Percentiles rank a stretch among this genome's conserved stretches.
These are phyloP conservation scores for Xestia xanthographa DNA, from an alignment of 2,888 invertebrate genomes.

Conservation along the genomic window DNA sequence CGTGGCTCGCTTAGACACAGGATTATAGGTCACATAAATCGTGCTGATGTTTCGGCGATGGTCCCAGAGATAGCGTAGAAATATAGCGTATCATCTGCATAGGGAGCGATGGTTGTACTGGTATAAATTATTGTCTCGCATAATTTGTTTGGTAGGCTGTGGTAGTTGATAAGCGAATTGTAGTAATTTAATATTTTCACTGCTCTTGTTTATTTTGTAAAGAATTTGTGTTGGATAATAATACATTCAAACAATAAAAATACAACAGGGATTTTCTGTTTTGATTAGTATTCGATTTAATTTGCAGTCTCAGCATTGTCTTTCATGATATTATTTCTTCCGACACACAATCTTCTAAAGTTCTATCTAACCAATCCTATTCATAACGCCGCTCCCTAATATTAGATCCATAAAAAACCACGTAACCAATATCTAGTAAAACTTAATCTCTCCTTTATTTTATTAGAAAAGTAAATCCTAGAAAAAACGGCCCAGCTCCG, in stretches of 20 bases:
- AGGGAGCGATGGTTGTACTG: constrained; percentile 39
- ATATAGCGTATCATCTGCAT: constrained; percentile 55
- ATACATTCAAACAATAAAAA: neutral
- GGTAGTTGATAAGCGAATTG: constrained; percentile 27
- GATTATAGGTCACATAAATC: constrained; percentile 65
- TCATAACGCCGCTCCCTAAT: constrained; percentile 9
- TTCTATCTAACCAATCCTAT: neutral
- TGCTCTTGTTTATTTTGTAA: neutral
- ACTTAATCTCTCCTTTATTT: constrained; percentile 46
- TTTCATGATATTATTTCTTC: neutral
- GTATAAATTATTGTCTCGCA: constrained; percentile 38
- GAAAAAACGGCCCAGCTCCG: constrained; percentile 36
- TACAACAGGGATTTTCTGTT: neutral
- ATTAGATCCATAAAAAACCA: constrained; percentile 43
- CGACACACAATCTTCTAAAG: neutral
- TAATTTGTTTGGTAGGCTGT: constrained; percentile 38
- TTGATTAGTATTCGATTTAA: constrained; percentile 10
- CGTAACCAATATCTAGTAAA: constrained; percentile 40
- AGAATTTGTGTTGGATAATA: neutral
- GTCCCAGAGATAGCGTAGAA: constrained; percentile 56
- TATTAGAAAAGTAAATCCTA: constrained; percentile 56
- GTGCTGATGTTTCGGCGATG: constrained; percentile 58
- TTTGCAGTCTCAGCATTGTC: neutral
- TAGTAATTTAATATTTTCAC: neutral
- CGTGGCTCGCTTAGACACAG: constrained; percentile 39